A percentile compares a stretch with the other conserved stretches of the same genome.
Conservation (phyloP, 2,113 vertebrate genomes). For the Entelurus aequoreus region DNA sequence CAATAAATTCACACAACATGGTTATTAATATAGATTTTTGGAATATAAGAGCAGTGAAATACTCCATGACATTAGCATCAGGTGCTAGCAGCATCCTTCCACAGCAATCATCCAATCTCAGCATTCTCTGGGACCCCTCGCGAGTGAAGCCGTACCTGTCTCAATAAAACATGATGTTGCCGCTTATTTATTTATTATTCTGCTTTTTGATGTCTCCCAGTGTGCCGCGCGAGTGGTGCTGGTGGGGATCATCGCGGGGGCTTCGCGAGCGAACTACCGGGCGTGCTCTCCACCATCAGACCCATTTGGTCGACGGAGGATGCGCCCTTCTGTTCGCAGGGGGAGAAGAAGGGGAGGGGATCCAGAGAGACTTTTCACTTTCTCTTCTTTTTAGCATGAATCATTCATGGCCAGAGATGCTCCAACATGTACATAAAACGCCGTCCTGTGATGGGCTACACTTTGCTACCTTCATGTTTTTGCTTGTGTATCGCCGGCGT, state of each 20-base stretch:
- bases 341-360: slow-evolving; percentile 23
- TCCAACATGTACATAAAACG: slow-evolving; percentile 68
- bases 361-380: slow-evolving; percentile 56
- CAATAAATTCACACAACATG: not conserved
- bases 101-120: slow-evolving; percentile 38
- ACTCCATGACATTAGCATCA: not conserved
- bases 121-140: slow-evolving; percentile 35
- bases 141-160: slow-evolving; percentile 38
- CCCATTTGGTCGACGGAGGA: slow-evolving; percentile 63
- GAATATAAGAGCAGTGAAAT: not conserved
- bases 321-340: slow-evolving; percentile 43
- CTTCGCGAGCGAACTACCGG: slow-evolving; percentile 32
- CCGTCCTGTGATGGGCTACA: slow-evolving; percentile 44
- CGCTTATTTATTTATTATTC: slow-evolving; percentile 71
- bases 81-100: not conserved
- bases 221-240: slow-evolving; percentile 36
- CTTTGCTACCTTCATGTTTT: slow-evolving; percentile 65
- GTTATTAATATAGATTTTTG: not conserved
- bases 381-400: slow-evolving; percentile 59
- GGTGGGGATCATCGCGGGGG: slow-evolving; percentile 43
- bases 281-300: slow-evolving; percentile 49
- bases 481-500: slow-evolving; percentile 36
- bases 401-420: slow-evolving; percentile 66
- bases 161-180: slow-evolving; percentile 71
- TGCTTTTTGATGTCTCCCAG: slow-evolving; percentile 62